Percentiles rank a stretch among this genome's conserved stretches.
These are phyloP conservation scores for Pseudopipra pipra DNA, from an alignment of 2,113 vertebrate genomes.

Conservation along the genomic window DNA sequence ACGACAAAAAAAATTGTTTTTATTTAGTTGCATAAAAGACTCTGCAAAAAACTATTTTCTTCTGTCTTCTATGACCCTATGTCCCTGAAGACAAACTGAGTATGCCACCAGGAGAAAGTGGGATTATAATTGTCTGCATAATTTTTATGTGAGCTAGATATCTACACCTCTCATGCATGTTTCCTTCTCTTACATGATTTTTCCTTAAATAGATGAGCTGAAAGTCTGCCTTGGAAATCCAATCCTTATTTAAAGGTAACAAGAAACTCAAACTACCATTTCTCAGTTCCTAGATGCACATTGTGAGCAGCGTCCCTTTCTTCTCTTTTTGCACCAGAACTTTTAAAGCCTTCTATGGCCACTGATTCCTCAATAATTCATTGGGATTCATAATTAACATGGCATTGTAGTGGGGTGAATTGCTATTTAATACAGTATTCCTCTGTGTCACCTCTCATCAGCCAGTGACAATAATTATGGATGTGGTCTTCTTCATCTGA, in stretches of 20 bases:
- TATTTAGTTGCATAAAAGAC: neutral
- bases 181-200: neutral
- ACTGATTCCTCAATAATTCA: neutral
- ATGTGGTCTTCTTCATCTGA: neutral
- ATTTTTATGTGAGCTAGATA: neutral
- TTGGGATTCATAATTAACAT: neutral
- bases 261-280: neutral
- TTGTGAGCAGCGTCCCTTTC: neutral
- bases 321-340: neutral
- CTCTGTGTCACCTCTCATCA: neutral
- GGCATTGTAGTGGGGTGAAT: neutral
- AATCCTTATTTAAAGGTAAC: neutral
- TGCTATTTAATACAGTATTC: neutral
- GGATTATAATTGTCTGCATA: neutral
- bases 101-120: neutral
- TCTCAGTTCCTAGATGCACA: neutral
- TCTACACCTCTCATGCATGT: neutral
- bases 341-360: neutral
- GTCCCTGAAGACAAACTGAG: neutral
- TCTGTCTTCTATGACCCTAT: neutral
- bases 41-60: neutral
- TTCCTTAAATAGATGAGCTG: neutral
- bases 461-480: neutral
- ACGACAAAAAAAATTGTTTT: accelerated
- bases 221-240: neutral